Base-by-base conservation (phyloP, 2,888 invertebrate species). In the Yponomeuta cagnagella region DNA sequence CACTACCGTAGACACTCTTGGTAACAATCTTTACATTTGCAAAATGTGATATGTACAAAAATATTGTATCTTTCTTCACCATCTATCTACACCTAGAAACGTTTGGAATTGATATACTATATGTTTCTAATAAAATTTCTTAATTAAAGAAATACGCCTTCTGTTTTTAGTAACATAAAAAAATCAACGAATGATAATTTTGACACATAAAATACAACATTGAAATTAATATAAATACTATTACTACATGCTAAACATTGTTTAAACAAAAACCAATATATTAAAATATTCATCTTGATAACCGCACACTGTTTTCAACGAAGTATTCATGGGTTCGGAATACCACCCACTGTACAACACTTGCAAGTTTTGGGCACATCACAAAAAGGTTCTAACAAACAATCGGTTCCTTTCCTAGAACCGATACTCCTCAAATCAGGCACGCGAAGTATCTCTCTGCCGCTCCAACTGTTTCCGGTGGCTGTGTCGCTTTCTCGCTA, bases 11-110 rank as follows among this genome's bases (percentile, higher is more conserved):
- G 87, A 90, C 89, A 89, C 87, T 87, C 82, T 86, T 86, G 91
- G 91, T 91, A 91, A 91, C 91, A 85, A 67, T 85, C 78, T 80
- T 83, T 81, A 81, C 74, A 78, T 73, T 82, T 81, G 81, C 87
- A 85, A 89, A 87, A 86, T 85, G 86, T 92, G 91, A 92, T 92
- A 92, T 92, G 91, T 92, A 91, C 91, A 92, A 92, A 92, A 91
- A 91, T 92, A 91, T 89, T 88, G 80, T 78, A 79, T 85, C 78
- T 79, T 77, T 86, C 80, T 88, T 84, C 77, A 81, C 8, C 1
- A 43, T 43, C 43, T 43, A 43, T 43, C 43, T 43, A 43, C 43
- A 43, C 43, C 8, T 43, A 43, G 8, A 43, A 43, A 43, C 43
- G 43, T 43, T 43, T 3, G 9, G 43, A 43, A 43, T 6, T 5